Evolutionary conservation across 2,797 vertebrate genomes (phyloP), one percentile per base, ranked within the genome.

Genomic region (Lagorchestes hirsutus): DNA sequence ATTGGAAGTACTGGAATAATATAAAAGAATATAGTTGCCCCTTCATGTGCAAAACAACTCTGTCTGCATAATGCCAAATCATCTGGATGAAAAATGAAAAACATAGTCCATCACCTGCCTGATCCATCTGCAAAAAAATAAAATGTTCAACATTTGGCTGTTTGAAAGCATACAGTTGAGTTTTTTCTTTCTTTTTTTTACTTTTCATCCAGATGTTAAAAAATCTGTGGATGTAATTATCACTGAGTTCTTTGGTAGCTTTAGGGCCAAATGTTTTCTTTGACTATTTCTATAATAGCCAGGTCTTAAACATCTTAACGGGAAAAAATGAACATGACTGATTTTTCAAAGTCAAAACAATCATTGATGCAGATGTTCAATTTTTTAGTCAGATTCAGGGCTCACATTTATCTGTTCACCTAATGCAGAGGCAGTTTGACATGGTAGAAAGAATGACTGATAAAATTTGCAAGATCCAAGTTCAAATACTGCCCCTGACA

Each of bases 1-100:
- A 92, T 54, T 59, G 93, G 91, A 62, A 97, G 96, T 94, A 55
- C 50, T 87, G 22, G 0, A 90, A 6, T 59, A n/a, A 29, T 55
- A 90, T 90, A 55, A 91, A 87, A 56, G 55, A 22, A n/a, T 62
- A n/a, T 94, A 92, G 34, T 62, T 55, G 1, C 16, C 56, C 16
- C 13, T 1, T 34, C 11, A 5, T 50, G 28, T 31, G 0, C 1
- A 87, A 24, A 92, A 6, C 74, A 57, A 67, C 34, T 54, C 13
- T 82, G 40, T 40, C 50, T 93, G 34, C 58, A 16, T 10, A 1
- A 31, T 62, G 92, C 29, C 50, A 56, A 50, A 55, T 92, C 57
- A 96, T 28, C 40, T 91, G 59, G 28, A 91, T 2, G 0, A 46
- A 87, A 93, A 92, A 46, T 34, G 6, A 90, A 92, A 93, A 46